Base-by-base conservation (phyloP, 1,140 invertebrate species). In the Aphelenchoides besseyi region DNA sequence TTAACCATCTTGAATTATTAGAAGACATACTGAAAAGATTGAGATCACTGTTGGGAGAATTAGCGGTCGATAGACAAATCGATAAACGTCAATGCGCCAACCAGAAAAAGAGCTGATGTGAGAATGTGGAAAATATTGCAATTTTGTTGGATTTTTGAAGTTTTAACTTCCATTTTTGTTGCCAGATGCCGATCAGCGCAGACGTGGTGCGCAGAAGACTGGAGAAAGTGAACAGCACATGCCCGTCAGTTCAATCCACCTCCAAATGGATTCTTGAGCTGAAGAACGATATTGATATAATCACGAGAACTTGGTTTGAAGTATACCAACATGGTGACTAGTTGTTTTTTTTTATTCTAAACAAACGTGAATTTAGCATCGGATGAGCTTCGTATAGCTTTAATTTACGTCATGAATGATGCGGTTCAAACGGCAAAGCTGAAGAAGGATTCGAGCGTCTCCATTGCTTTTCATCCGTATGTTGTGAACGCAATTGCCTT, bases 361-460 rank as follows among this genome's bases (percentile, higher is more conserved):
- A n/a, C 12, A 16, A 61, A 55, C n/a, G 66, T n/a, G n/a, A n/a
- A n/a, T 76, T 41, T 53, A 72, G 79, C 63, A 30, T 54, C 52
- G 8, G 79, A 81, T 28, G 68, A 69, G 12, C 57, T 82, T 2
- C 57, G 77, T 32, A 74, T 73, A 3, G 81, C 74, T n/a, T 48
- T 81, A 2, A 75, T 81, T 32, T 81, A 80, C 36, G 67, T 81
- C 16, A 72, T 84, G 69, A 82, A 84, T 52, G 82, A 82, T 53
- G 82, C 74, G 1, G 82, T 84, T 8, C 80, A 83, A 68, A 78
- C 75, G 32, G 79, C 75, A 12, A 78, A 79, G 28, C 79, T 74
- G 30, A 53, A 78, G 18, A 41, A 64, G 32, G 74, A 79, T 5
- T 64, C 28, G 16, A 69, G 68, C 23, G 76, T 80, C 18, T 70